Conservation (phyloP, 2,797 vertebrate species). For the Mallotus villosus region DNA sequence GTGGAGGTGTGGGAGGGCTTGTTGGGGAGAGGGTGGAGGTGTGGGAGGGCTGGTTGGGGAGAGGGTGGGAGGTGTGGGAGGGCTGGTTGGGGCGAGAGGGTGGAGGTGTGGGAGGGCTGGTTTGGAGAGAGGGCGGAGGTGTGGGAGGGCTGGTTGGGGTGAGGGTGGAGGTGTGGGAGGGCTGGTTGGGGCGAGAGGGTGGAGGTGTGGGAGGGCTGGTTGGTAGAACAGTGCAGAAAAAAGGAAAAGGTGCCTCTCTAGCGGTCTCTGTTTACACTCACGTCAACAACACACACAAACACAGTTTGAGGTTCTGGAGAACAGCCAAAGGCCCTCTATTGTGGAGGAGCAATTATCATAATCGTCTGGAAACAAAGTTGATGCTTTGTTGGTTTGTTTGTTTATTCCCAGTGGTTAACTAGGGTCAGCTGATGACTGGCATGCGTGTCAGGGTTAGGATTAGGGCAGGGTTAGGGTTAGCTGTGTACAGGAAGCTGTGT, state of each 20-base stretch:
- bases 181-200: not conserved
- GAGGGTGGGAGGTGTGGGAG: not conserved
- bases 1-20: too few species aligned
- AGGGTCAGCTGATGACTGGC: slow-evolving; percentile 16
- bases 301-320: not conserved
- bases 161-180: not conserved
- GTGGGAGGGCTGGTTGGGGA: too few species aligned
- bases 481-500: too few species aligned
- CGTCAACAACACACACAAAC: too few species aligned
- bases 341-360: slow-evolving; percentile 15
- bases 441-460: not conserved
- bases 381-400: slow-evolving; percentile 30
- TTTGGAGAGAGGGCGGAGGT: not conserved
- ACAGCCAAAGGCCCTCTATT: not conserved
- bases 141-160: too few species aligned
- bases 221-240: not conserved
- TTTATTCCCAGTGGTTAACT: slow-evolving; percentile 29
- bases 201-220: too few species aligned
- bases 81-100: not conserved
- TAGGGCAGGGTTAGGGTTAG: too few species aligned
- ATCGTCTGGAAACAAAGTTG: slow-evolving; percentile 19
- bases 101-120: not conserved
- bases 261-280: not conserved
- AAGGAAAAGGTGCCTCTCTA: not conserved
- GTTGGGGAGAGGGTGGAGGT: too few species aligned